phyloP scores from a whole-genome alignment of 2,888 invertebrate genomes.

The Acheta domesticus region DNA sequence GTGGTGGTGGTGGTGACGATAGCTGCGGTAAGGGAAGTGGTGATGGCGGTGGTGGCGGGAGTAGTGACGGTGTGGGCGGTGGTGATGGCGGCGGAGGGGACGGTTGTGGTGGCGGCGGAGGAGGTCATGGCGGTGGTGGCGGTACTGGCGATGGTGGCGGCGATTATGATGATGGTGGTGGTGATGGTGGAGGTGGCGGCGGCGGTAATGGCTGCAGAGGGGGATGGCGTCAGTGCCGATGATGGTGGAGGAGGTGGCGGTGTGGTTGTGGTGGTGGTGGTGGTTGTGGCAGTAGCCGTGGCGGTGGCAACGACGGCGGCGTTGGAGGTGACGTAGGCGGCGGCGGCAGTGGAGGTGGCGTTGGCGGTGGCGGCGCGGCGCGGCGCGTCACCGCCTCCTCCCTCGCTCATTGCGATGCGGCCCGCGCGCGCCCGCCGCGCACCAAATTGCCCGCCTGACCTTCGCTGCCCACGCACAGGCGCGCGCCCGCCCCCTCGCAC shows the following conservation, averaged over 20 bases:
- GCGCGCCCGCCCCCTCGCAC: too few species aligned
- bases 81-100: neutral
- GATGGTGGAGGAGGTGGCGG: neutral
- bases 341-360: neutral
- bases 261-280: neutral
- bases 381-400: too few species aligned
- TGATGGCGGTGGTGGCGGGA: neutral
- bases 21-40: neutral
- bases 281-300: neutral
- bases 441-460: too few species aligned
- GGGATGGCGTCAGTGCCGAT: neutral
- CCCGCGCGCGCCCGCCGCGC: too few species aligned
- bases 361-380: neutral
- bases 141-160: too few species aligned
- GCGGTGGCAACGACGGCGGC: neutral
- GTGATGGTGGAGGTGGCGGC: neutral
- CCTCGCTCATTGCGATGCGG: too few species aligned
- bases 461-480: too few species aligned
- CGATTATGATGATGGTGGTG: neutral
- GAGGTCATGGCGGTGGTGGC: neutral
- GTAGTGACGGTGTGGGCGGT: neutral
- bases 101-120: neutral
- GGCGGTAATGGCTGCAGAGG: neutral
- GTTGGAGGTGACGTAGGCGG: neutral
- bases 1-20: neutral